These are phyloP conservation scores for Cryptophagus acutangulus DNA, from an alignment of 2,888 invertebrate genomes.

Conservation along the genomic window DNA sequence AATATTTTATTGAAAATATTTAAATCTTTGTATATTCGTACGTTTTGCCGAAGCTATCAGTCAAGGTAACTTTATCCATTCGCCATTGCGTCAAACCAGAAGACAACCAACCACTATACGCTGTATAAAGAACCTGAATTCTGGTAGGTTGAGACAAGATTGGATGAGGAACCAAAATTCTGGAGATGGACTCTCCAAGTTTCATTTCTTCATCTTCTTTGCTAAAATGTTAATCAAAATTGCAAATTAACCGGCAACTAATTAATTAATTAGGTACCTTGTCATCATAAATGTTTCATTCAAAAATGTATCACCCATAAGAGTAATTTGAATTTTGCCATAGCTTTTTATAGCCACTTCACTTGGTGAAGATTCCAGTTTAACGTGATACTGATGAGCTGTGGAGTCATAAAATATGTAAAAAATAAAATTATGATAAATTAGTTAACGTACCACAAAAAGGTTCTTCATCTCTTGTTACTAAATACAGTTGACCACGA, in stretches of 20 bases:
- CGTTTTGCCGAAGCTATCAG: conserved; percentile 80
- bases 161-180: conserved; percentile 85
- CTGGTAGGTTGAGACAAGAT: conserved; percentile 69
- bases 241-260: neutral
- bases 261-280: conserved; percentile 58
- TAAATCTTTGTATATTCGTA: conserved; percentile 38
- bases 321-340: conserved; percentile 72
- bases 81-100: conserved; percentile 75
- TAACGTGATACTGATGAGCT: conserved; percentile 85
- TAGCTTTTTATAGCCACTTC: conserved; percentile 65
- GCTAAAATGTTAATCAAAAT: conserved; percentile 49
- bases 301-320: conserved; percentile 74
- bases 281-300: conserved; percentile 89
- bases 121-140: conserved; percentile 75
- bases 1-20: neutral
- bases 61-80: conserved; percentile 76
- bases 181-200: conserved; percentile 68
- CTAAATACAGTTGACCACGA: conserved; percentile 79
- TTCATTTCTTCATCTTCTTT: conserved; percentile 73
- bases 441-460: conserved; percentile 70
- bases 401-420: conserved; percentile 24
- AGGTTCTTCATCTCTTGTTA: conserved; percentile 87
- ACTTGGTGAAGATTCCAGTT: conserved; percentile 70
- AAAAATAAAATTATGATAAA: conserved; percentile 5
- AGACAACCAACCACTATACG: conserved; percentile 87